Evolutionary conservation across 1,140 invertebrate species (phyloP), one percentile per base, ranked within the genome.

Genomic region (Propsilocerus akamusi): DNA sequence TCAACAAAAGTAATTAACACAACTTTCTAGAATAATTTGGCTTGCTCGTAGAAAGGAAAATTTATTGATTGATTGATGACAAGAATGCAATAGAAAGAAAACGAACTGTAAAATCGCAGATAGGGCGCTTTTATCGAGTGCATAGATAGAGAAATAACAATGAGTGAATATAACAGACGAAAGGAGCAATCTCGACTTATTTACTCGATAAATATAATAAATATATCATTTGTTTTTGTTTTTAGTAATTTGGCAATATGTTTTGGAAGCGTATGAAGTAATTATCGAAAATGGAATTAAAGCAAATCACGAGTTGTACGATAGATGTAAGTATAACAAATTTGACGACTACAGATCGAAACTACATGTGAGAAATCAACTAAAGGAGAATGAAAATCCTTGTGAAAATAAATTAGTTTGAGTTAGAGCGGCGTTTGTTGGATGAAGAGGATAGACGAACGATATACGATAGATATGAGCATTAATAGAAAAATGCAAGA

Each of bases 231-330:
- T 30, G 28, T 7, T 30, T n/a, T 3, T 30, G 10, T 10, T 30
- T 10, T 41, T 41, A 17, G 14, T 41, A 41, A 41, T 41, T 41
- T 41, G 34, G 34, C 34, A 41, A 7, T 41, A 41, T 41, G 34
- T 41, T 30, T 41, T 20, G 34, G 34, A 41, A 41, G 34, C 34
- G n/a, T n/a, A 41, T 41, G 34, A 41, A 41, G 34, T 41, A 41
- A 41, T 41, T 41, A 41, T 41, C 34, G 22, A 41, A 41, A 41
- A 20, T 14, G 34, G 22, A 41, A 20, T 41, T 14, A 41, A 41
- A 41, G 34, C 34, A 20, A 41, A 5, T 41, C 17, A 17, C 34
- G n/a, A n/a, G n/a, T n/a, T n/a, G n/a, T n/a, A n/a, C n/a, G n/a
- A n/a, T n/a, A n/a, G n/a, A n/a, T n/a, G n/a, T n/a, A n/a, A n/a